Conservation (phyloP, 1,140 invertebrate species). For the Sinonovacula constricta region DNA sequence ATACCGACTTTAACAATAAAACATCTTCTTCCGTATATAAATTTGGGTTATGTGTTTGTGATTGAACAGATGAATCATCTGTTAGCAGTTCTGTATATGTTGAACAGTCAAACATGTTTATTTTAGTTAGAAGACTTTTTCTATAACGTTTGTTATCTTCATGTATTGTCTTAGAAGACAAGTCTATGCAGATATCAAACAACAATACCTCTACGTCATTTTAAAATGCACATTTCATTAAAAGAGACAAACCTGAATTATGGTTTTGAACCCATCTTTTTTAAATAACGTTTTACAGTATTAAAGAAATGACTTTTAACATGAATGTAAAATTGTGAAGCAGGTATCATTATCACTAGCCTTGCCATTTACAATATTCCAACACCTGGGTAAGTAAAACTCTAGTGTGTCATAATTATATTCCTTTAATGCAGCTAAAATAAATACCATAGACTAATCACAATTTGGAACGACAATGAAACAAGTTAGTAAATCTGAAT, state of each 20-base stretch:
- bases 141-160: not conserved
- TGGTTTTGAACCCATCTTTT: too few species aligned
- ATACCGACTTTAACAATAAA: not conserved
- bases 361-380: too few species aligned
- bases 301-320: too few species aligned
- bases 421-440: slow-evolving; percentile 12
- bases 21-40: slow-evolving; percentile 2
- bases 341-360: too few species aligned
- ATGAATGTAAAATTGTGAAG: too few species aligned
- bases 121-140: not conserved
- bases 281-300: too few species aligned
- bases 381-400: too few species aligned
- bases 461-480: not conserved
- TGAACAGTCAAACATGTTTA: too few species aligned
- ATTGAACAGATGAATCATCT: too few species aligned
- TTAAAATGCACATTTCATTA: slow-evolving; percentile 11
- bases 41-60: slow-evolving; percentile 15
- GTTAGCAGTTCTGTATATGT: not conserved
- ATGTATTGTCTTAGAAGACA: not conserved
- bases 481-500: not conserved
- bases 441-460: slow-evolving; percentile 27
- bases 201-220: not conserved
- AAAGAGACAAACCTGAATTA: slow-evolving; percentile 22
- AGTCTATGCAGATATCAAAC: too few species aligned
- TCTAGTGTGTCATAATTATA: slow-evolving; percentile 29